phyloP scores from a whole-genome alignment of 1,140 invertebrate species.

The Ceratoteleas bidentatus region DNA sequence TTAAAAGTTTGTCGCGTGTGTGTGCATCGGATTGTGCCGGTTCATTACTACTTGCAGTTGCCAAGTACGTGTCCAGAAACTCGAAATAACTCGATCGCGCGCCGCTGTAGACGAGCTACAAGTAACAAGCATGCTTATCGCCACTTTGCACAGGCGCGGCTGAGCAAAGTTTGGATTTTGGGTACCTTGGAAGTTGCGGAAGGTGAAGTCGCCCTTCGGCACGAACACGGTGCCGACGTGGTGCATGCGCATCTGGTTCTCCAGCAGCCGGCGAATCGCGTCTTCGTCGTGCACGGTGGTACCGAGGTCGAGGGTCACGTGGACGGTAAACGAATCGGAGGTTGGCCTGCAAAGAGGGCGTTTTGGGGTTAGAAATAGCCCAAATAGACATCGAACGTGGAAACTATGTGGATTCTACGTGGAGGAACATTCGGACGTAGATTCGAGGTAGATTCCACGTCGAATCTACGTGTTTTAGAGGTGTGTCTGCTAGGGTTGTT shows the following conservation, averaged over 20 bases:
- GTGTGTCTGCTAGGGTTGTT: no score
- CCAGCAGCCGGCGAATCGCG: constrained; percentile 69
- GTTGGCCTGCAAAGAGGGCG: constrained; percentile 62
- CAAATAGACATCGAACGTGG: no score
- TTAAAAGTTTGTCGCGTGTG: constrained; percentile 52
- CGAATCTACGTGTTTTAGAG: no score
- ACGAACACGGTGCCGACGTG: constrained; percentile 72
- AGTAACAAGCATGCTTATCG: constrained; percentile 63
- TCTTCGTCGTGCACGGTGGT: constrained; percentile 72
- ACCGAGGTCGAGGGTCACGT: constrained; percentile 75
- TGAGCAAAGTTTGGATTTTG: neutral
- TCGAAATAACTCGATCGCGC: constrained; percentile 52
- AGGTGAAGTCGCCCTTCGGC: constrained; percentile 72
- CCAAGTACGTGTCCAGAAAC: constrained; percentile 54
- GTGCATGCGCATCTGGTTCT: constrained; percentile 72
- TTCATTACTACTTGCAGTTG: constrained; percentile 62
- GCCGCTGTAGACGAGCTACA: constrained; percentile 45
- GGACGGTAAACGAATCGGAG: constrained; percentile 73
- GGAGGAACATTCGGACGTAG: no score
- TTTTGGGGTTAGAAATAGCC: no score
- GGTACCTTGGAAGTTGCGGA: constrained; percentile 75
- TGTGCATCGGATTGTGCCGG: constrained; percentile 48
- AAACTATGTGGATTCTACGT: no score
- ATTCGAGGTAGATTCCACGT: no score
- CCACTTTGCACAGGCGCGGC: constrained; percentile 35